Percentiles rank a stretch among this genome's conserved stretches.
Conservation (phyloP, 2,888 invertebrate species). For the Lathronympha strigana region DNA sequence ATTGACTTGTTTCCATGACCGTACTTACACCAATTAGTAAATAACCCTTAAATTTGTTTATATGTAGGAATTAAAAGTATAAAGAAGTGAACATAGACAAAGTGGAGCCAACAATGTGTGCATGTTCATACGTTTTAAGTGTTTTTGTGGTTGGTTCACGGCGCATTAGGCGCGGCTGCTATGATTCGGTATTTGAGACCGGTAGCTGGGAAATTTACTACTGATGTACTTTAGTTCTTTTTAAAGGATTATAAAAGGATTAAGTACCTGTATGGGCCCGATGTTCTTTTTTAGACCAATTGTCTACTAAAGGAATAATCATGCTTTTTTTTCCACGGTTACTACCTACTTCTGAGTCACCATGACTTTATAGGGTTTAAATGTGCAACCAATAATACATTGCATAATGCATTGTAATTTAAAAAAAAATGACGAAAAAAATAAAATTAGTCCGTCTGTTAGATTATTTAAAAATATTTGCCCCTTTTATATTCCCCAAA, state of each 20-base stretch:
- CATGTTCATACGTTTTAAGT: conserved; percentile 63
- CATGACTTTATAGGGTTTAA: neutral
- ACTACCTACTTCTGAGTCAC: too few species aligned
- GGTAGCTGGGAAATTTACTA: conserved; percentile 46
- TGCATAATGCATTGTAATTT: too few species aligned
- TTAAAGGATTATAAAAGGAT: conserved; percentile 27
- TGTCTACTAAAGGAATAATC: neutral
- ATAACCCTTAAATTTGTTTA: conserved; percentile 73
- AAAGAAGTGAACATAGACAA: conserved; percentile 69
- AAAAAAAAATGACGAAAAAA: too few species aligned
- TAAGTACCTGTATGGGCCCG: conserved; percentile 31
- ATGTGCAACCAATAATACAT: too few species aligned
- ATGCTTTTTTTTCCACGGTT: neutral
- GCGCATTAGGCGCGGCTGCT: conserved; percentile 56
- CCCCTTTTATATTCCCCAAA: too few species aligned
- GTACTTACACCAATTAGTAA: conserved; percentile 76
- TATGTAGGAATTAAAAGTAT: conserved; percentile 65
- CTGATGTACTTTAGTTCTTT: conserved; percentile 47
- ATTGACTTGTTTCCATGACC: conserved; percentile 76
- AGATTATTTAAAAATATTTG: too few species aligned
- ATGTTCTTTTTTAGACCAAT: neutral
- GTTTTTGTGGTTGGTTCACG: conserved; percentile 56
- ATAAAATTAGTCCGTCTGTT: too few species aligned
- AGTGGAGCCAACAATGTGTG: conserved; percentile 64
- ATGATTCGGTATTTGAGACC: conserved; percentile 44